Base-by-base conservation (phyloP, 2,888 invertebrate species). In the Ypsolopha scabrella region DNA sequence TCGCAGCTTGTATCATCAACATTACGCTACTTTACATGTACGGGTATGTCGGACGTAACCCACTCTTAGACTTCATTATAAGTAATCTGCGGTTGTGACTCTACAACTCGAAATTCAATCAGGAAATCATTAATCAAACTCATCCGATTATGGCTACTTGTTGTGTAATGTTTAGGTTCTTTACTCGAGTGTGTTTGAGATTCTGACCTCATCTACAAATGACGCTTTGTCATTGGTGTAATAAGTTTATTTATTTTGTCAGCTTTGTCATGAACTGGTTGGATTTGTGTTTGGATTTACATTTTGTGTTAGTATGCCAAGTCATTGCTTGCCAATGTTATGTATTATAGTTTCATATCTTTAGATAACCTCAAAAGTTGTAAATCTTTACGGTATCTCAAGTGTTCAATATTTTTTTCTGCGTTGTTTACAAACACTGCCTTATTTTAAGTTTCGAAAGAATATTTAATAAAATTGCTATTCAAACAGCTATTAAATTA, bases 211-310 rank as follows among this genome's bases (percentile, higher is more conserved):
- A 54, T 52, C 52, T 24, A 6, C 35, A 35, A 46, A 35, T 46
- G 41, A 36, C 44, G 43, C 36, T 54, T 50, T 52, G 49, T 53
- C 53, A 51, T 50, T 9, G 14, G 48, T 37, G 48, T 35, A 11
- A 48, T 50, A 11, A 14, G 43, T 77, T 78, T 76, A 75, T 24
- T 24, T 24, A 24, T 24, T 24, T 24, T 24, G 24, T 24, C 24
- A 24, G 24, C 24, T 24, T 24, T 24, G 4, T 24, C 24, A 24
- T 24, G 24, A 3, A 24, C 24, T 24, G 4, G 24, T n/a, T n/a
- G n/a, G n/a, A n/a, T n/a, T n/a, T n/a, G n/a, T n/a, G n/a, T n/a
- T n/a, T n/a, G n/a, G n/a, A n/a, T n/a, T n/a, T n/a, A n/a, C n/a
- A n/a, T n/a, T n/a, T n/a, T n/a, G n/a, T n/a, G n/a, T n/a, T n/a